phyloP scores from a whole-genome alignment of 2,888 invertebrate genomes.

The Minunthozetes semirufus region DNA sequence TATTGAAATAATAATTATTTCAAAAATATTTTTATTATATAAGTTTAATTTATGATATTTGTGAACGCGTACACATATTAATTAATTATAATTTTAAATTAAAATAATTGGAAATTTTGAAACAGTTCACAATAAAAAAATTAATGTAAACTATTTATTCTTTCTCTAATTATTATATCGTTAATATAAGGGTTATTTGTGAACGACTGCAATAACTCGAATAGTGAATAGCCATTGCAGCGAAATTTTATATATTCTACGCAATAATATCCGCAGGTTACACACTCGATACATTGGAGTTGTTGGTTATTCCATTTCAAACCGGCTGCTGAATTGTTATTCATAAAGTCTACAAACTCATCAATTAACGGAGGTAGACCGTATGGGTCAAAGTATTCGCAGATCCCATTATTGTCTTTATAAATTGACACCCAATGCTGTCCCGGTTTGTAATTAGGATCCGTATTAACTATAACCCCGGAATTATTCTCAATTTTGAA shows the following conservation, averaged over 20 bases:
- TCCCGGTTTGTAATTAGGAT: not conserved
- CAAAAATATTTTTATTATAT: too few species aligned
- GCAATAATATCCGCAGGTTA: constrained; percentile 19
- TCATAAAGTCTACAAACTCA: not conserved
- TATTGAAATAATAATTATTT: too few species aligned
- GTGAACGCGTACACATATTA: too few species aligned
- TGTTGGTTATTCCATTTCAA: not conserved
- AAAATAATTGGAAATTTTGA: too few species aligned
- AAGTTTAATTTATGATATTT: too few species aligned
- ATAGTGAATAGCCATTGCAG: not conserved
- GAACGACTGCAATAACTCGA: not conserved
- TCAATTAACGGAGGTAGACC: constrained; percentile 24
- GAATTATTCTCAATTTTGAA: not conserved
- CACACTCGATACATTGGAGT: not conserved
- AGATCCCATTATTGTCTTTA: not conserved
- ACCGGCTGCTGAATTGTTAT: not conserved
- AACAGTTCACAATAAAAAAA: too few species aligned
- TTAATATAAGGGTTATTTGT: not conserved
- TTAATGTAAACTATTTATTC: too few species aligned
- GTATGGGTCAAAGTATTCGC: constrained; percentile 35
- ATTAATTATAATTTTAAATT: too few species aligned
- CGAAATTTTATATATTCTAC: not conserved
- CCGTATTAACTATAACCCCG: constrained; percentile 9
- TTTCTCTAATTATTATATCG: not conserved
- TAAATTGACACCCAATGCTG: constrained; percentile 31